Base-by-base conservation (phyloP, 2,113 vertebrate genomes). In the Nycticorax nycticorax region DNA sequence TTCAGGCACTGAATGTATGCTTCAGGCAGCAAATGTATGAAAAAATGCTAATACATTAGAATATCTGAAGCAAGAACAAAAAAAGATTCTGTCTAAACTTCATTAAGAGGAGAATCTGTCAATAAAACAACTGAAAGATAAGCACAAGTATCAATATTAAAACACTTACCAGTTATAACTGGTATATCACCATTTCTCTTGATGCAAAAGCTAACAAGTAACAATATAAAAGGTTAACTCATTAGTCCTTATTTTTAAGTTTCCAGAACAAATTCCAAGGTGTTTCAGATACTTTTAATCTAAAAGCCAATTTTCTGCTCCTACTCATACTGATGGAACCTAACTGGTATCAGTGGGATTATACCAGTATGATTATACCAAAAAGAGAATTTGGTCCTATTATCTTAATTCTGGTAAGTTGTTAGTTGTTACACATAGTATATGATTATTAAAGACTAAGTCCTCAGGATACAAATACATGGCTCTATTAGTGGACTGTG, bases 301-400 rank as follows among this genome's bases (percentile, higher is more conserved):
- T 71, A 67, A 93, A 96, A 74, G 50, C 18, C 56, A 74, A 52
- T 88, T 90, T 94, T 94, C 63, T 88, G n/a, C 75, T 90, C 26
- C 33, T 62, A 66, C 3, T 73, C 85, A 27, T 6, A 67, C 43
- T 84, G 43, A 78, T 71, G 63, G n/a, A 80, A 81, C 47, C 47
- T 75, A 48, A 91, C 77, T 64, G 52, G 10, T 81, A 88, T 30
- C 63, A 90, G 30, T 32, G 32, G 55, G 41, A 92, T 92, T 92
- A 55, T 20, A 80, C 4, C 55, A 93, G 43, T 43, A 80, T 47
- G 45, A 47, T 47, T 20, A 47, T 47, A 47, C 19, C 45, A 47
- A 88, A 83, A 92, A 67, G 55, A 88, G 3, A 88, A 93, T 88
- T 77, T 66, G 26, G 24, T 81, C 26, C 28, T 43, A 39, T 73